A percentile compares a stretch with the other conserved stretches of the same genome.
Evolutionary conservation across 2,888 invertebrate genomes (phyloP).

Genomic region (Ectemnius continuus): DNA sequence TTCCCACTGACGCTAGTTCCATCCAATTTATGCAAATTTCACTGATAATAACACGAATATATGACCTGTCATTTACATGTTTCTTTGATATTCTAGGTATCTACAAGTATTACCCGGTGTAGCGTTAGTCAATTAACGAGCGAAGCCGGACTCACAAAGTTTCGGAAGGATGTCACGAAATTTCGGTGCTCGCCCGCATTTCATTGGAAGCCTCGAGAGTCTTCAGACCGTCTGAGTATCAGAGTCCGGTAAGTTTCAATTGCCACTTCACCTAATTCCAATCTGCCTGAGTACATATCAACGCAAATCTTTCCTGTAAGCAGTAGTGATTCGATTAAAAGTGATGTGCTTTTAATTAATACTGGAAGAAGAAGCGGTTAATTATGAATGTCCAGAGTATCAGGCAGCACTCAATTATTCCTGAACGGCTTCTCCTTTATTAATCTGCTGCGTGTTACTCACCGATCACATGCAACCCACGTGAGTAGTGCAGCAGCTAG

Average conservation of each 20-base stretch:
- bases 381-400: too few relatives aligned
- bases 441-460: slow-evolving; percentile 21
- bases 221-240: slow-evolving; percentile 23
- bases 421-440: slow-evolving; percentile 3
- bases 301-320: too few relatives aligned
- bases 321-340: too few relatives aligned
- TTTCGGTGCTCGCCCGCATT: slow-evolving; percentile 4
- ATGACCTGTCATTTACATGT: background rate
- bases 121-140: background rate
- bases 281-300: too few relatives aligned
- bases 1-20: too few relatives aligned
- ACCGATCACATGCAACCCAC: slow-evolving; percentile 24
- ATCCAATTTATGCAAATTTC: too few relatives aligned
- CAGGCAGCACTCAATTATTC: too few relatives aligned
- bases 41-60: too few relatives aligned
- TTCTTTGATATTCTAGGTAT: slow-evolving; percentile 36
- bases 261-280: too few relatives aligned
- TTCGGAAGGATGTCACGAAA: slow-evolving; percentile 26
- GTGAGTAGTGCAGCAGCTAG: slow-evolving; percentile 17
- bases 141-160: slow-evolving; percentile 11
- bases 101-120: slow-evolving; percentile 11
- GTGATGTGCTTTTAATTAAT: too few relatives aligned
- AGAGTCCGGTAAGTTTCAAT: slow-evolving; percentile 26
- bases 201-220: slow-evolving; percentile 14
- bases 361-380: too few relatives aligned